Conservation (phyloP, 2,113 vertebrate species). For the Paratilapia polleni region DNA sequence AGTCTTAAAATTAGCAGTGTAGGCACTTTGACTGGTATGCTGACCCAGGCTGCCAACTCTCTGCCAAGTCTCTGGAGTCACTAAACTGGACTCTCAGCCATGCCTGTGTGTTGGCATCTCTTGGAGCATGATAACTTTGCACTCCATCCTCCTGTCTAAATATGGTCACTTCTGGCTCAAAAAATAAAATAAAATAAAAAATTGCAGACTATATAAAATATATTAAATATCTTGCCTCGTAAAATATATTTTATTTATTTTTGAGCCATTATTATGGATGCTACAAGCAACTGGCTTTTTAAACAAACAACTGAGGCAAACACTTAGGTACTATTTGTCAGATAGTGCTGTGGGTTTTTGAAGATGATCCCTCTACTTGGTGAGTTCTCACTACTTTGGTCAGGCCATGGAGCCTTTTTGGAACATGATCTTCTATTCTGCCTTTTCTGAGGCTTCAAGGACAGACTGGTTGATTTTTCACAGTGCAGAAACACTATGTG, state of each 20-base stretch:
- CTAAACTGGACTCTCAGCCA: not conserved
- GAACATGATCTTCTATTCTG: not conserved
- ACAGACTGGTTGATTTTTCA: too few species aligned
- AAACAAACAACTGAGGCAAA: not conserved
- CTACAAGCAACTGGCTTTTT: not conserved
- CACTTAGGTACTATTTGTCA: too few species aligned
- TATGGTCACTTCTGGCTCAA: not conserved
- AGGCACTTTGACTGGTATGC: too few species aligned
- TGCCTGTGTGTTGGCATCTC: not conserved
- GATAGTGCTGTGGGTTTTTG: too few species aligned
- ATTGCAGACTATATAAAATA: rapidly evolving
- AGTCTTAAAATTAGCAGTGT: too few species aligned
- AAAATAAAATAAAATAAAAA: too few species aligned
- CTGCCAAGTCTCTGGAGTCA: not conserved
- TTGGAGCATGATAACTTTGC: not conserved
- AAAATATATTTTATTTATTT: not conserved
- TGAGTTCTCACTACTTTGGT: too few species aligned
- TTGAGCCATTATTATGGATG: not conserved
- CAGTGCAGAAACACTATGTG: too few species aligned
- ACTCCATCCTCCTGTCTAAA: too few species aligned
- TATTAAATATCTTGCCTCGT: not conserved
- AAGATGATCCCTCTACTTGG: too few species aligned
- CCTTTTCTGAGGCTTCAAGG: too few species aligned
- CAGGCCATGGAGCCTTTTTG: not conserved
- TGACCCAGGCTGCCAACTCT: too few species aligned